Percentiles rank a stretch among this genome's conserved stretches.
These are phyloP conservation scores for Fulmarus glacialis DNA, from an alignment of 2,113 vertebrate species.

Conservation along the genomic window DNA sequence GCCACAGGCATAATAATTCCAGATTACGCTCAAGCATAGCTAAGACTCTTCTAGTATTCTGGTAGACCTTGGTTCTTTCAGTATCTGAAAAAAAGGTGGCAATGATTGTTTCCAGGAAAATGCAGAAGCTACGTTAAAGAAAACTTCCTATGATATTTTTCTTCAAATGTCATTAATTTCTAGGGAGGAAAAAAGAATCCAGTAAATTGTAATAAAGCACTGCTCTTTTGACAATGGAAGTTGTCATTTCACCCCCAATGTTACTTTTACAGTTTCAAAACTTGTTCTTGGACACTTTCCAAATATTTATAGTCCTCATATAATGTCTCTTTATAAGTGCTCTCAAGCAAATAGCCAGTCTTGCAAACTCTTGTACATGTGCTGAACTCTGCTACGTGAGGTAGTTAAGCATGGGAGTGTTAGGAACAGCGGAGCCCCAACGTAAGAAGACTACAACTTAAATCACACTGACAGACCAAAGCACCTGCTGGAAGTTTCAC, in stretches of 20 bases:
- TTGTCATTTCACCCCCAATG: neutral
- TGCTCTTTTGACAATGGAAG: neutral
- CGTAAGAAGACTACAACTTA: neutral
- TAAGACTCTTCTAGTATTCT: neutral
- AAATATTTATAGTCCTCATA: constrained; percentile 41
- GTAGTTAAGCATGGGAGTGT: neutral
- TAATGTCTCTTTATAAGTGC: neutral
- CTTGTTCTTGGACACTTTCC: constrained; percentile 35
- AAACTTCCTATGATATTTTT: neutral
- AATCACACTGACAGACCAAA: constrained; percentile 25
- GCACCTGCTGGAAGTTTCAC: neutral
- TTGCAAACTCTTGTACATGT: constrained; percentile 1
- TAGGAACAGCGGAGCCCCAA: neutral
- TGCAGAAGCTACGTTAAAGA: neutral
- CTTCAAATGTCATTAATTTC: neutral
- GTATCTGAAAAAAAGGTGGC: neutral
- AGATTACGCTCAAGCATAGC: neutral
- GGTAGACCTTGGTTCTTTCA: neutral
- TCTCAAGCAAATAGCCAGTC: neutral
- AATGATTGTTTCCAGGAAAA: neutral
- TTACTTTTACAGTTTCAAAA: constrained; percentile 39
- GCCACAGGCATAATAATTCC: neutral
- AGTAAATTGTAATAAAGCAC: neutral
- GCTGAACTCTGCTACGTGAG: neutral
- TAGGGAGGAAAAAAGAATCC: neutral